phyloP scores from a whole-genome alignment of 2,113 vertebrate species.

The Bucco capensis region DNA sequence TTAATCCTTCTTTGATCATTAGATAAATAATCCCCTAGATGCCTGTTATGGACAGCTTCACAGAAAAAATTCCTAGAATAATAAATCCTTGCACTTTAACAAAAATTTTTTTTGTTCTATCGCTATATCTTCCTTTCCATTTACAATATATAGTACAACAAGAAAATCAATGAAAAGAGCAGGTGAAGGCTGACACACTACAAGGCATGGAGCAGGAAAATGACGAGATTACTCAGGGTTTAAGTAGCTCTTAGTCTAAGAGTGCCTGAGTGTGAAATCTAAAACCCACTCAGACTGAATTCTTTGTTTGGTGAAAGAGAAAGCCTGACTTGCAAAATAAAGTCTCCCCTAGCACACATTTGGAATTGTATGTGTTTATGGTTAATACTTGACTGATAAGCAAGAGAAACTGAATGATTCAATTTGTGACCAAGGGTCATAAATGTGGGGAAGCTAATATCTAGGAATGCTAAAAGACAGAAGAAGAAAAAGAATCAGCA shows the following conservation, averaged over 20 bases:
- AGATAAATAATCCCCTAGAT: neutral
- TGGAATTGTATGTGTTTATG: neutral
- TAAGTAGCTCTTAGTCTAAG: neutral
- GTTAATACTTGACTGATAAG: neutral
- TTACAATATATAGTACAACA: neutral
- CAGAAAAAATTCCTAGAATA: neutral
- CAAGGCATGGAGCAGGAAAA: neutral
- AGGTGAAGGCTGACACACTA: neutral
- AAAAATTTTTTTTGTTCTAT: neutral
- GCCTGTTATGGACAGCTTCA: neutral
- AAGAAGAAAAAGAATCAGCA: neutral
- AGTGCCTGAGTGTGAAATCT: neutral
- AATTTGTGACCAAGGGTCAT: neutral
- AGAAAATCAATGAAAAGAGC: neutral
- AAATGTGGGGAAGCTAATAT: rapidly evolving
- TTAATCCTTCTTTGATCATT: neutral
- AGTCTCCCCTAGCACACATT: neutral
- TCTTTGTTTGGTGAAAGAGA: neutral
- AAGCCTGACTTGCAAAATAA: neutral
- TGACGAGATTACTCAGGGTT: neutral
- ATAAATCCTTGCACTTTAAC: neutral
- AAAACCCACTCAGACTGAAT: neutral
- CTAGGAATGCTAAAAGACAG: neutral
- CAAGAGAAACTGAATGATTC: neutral
- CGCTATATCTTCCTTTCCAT: neutral